A percentile compares a stretch with the other conserved stretches of the same genome.
Conservation (phyloP, 2,888 invertebrate genomes). For the Eupithecia subfuscata region DNA sequence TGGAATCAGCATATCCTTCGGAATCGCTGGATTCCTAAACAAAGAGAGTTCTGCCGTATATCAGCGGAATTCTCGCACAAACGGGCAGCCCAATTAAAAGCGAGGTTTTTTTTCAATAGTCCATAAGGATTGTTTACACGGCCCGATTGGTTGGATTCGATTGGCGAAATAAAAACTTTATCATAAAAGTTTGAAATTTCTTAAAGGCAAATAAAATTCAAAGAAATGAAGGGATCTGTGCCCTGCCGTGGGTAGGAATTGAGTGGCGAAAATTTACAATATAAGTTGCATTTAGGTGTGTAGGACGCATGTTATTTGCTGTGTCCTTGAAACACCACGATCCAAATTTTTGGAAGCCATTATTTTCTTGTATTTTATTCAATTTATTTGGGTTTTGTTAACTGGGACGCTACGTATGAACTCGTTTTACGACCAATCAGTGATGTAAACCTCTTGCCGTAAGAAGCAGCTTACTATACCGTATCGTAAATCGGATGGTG, state of each 20-base stretch:
- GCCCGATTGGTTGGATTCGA: background rate
- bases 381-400: background rate
- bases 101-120: slow-evolving; percentile 53
- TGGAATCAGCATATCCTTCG: background rate
- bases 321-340: background rate
- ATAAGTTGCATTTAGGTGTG: background rate
- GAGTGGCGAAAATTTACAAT: background rate
- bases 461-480: background rate
- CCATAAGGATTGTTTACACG: slow-evolving; percentile 33
- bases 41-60: slow-evolving; percentile 46
- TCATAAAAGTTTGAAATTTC: background rate
- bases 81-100: slow-evolving; percentile 73
- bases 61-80: slow-evolving; percentile 64
- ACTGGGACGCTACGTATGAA: background rate
- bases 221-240: background rate
- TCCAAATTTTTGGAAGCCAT: background rate
- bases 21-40: slow-evolving; percentile 34
- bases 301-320: background rate
- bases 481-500: background rate
- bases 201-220: background rate
- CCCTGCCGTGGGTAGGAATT: background rate
- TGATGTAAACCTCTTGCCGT: background rate
- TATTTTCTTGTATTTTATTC: background rate
- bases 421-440: background rate
- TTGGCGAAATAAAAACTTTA: background rate